Conservation (phyloP, 2,797 vertebrate genomes). For the Leptodactylus fallax region DNA sequence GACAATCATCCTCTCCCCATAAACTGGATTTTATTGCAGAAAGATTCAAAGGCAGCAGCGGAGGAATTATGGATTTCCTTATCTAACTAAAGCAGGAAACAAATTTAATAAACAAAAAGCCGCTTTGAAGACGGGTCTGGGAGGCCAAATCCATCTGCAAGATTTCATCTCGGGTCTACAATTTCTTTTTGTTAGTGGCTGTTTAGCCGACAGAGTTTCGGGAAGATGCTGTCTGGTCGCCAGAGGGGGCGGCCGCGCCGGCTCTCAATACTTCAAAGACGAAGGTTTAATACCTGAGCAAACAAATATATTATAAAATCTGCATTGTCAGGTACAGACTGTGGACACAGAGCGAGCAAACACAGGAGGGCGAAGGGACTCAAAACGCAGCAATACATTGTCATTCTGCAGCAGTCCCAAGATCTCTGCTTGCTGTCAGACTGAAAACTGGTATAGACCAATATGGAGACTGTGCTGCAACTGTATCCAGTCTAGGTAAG, state of each 20-base stretch:
- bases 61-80: slow-evolving; percentile 72
- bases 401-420: background rate
- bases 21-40: slow-evolving; percentile 59
- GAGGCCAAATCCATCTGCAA: slow-evolving; percentile 54
- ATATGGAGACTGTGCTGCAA: background rate
- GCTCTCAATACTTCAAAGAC: background rate
- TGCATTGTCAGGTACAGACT: background rate
- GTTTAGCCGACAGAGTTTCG: background rate
- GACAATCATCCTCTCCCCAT: slow-evolving; percentile 54
- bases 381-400: too few species aligned
- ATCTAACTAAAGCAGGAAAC: slow-evolving; percentile 71
- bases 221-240: background rate
- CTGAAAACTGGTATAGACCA: too few species aligned
- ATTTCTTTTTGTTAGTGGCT: background rate
- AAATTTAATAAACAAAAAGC: slow-evolving; percentile 73
- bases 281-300: background rate
- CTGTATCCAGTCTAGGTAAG: background rate
- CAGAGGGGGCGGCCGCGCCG: too few species aligned
- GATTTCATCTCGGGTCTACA: slow-evolving; percentile 37
- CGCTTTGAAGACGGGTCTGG: slow-evolving; percentile 66
- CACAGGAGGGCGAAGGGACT: too few species aligned
- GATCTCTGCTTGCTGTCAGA: background rate
- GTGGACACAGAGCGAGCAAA: too few species aligned
- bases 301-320: background rate
- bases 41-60: slow-evolving; percentile 63